Conservation (phyloP, 2,888 invertebrate species). For the Callosobruchus maculatus region DNA sequence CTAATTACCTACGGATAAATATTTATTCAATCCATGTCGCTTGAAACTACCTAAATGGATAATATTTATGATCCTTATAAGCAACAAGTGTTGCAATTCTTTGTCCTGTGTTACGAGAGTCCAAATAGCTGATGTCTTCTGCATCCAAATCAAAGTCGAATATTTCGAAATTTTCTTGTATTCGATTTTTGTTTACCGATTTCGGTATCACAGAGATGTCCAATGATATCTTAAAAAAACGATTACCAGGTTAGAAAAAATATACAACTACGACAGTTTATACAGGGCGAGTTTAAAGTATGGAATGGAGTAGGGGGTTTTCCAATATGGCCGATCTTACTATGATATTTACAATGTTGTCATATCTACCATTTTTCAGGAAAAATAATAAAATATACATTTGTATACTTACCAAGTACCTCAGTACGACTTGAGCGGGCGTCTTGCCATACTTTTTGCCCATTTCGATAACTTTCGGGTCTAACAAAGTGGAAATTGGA, state of each 20-base stretch:
- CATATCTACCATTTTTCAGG: too few relatives aligned
- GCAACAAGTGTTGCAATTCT: constrained; percentile 49
- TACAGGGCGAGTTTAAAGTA: too few relatives aligned
- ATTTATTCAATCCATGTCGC: neutral
- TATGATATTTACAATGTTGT: too few relatives aligned
- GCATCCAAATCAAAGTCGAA: constrained; percentile 69
- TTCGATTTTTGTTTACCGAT: constrained; percentile 69
- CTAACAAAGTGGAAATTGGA: constrained; percentile 55
- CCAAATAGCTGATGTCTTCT: constrained; percentile 66
- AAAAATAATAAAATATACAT: neutral
- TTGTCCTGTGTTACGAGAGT: constrained; percentile 67
- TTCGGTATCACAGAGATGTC: constrained; percentile 69
- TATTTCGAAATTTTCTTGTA: constrained; percentile 68
- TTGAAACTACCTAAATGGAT: constrained; percentile 33
- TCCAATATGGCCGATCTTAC: too few relatives aligned
- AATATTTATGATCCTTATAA: constrained; percentile 43
- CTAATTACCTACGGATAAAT: neutral
- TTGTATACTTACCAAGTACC: constrained; percentile 57
- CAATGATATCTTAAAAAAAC: constrained; percentile 32
- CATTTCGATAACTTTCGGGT: constrained; percentile 54
- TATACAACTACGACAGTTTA: too few relatives aligned
- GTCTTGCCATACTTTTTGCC: constrained; percentile 62
- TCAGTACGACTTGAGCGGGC: constrained; percentile 59
- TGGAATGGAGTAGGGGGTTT: too few relatives aligned
- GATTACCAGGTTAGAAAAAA: too few relatives aligned